Evolutionary conservation across 2,888 invertebrate species (phyloP).

Genomic region (Meta bourneti): DNA sequence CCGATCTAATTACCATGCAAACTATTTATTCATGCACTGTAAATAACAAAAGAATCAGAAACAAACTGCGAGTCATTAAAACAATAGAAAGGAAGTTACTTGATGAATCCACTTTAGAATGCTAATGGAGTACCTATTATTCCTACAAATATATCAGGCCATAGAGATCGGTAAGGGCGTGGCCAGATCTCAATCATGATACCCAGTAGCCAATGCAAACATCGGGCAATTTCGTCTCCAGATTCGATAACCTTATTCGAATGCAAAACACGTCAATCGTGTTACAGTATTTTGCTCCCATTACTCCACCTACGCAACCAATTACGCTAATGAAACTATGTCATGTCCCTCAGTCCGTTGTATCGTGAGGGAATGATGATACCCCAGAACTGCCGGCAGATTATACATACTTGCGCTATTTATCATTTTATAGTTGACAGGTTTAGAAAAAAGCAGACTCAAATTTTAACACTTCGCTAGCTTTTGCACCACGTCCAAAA

Average conservation of each 20-base stretch:
- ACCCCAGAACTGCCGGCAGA: neutral
- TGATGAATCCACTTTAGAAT: neutral
- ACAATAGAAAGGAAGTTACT: neutral
- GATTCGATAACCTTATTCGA: slow-evolving; percentile 37
- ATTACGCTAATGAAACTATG: slow-evolving; percentile 74
- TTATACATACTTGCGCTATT: slow-evolving; percentile 43
- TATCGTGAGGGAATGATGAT: slow-evolving; percentile 18
- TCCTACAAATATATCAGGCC: slow-evolving; percentile 1
- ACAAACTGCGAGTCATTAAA: neutral
- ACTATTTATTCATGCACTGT: neutral
- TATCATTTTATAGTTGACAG: slow-evolving; percentile 57
- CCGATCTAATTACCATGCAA: neutral
- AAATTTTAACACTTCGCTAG: slow-evolving; percentile 43
- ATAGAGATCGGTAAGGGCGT: slow-evolving; percentile 42
- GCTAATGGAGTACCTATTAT: slow-evolving; percentile 4
- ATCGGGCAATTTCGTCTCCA: slow-evolving; percentile 12
- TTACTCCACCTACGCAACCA: slow-evolving; percentile 64
- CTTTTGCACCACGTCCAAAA: neutral
- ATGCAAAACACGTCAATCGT: slow-evolving; percentile 73
- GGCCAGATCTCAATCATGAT: slow-evolving; percentile 22
- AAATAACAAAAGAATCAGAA: neutral
- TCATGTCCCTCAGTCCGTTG: slow-evolving; percentile 36
- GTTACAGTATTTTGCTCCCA: slow-evolving; percentile 67
- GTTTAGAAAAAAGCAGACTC: slow-evolving; percentile 25
- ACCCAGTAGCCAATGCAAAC: slow-evolving; percentile 37